Base-by-base conservation (phyloP, 2,113 vertebrate species). In the Neoarius graeffei region DNA sequence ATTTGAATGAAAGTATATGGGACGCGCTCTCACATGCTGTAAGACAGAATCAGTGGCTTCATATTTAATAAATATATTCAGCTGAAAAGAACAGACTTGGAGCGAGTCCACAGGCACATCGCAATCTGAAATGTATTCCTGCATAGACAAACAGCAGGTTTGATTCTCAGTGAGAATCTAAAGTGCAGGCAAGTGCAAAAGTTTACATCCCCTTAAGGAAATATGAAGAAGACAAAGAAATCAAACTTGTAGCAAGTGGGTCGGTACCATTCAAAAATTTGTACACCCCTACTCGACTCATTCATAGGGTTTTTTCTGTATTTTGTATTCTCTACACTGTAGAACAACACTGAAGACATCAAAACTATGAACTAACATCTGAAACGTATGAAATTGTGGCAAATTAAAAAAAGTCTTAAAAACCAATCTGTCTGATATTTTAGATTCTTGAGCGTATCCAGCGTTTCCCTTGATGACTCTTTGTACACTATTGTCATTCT, bases 1-100 rank as follows among this genome's bases (percentile, higher is more conserved):
- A 83, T 88, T 50, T 82, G 83, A 89, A 19, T 11, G 76, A 64
- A 77, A 48, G 59, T 30, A 52, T 62, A 60, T 69, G 80, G 79
- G 59, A 64, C 84, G n/a, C 62, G 85, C 30, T 83, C 52, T 59
- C n/a, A 77, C 73, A 87, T 82, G 81, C 13, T 27, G 60, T 64
- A 11, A 73, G 76, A 54, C 86, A 64, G 57, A 42, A 81, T 74
- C 77, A 42, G 30, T 88, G 85, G 80, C 62, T 66, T 86, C 60
- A 81, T 85, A 67, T 82, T 83, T 79, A 69, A 77, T 83, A 81
- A 23, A 17, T 56, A 1, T 50, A 42, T 25, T 74, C 83, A 77
- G 25, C 30, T 52, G 69, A 64, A 80, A 56, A 10, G 62, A 81
- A 59, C 52, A 25, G n/a, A 60, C 9, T 60, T 30, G 13, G 73